These are phyloP conservation scores for Venturia canescens DNA, from an alignment of 1,140 invertebrate species.

Conservation along the genomic window DNA sequence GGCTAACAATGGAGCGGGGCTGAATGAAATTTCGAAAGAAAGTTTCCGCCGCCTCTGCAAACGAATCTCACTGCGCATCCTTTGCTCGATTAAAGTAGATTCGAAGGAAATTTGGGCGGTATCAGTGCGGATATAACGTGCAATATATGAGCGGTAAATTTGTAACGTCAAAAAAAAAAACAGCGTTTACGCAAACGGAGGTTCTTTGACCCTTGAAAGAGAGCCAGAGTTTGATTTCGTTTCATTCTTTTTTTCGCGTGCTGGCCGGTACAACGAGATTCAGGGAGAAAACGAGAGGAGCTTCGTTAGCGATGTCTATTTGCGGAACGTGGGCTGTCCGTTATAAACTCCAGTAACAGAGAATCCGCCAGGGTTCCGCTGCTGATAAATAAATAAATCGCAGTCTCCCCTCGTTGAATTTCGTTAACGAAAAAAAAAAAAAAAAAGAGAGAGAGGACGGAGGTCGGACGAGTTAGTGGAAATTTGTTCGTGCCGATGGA, in stretches of 20 bases:
- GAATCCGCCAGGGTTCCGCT: conserved; percentile 49
- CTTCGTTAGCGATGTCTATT: conserved; percentile 61
- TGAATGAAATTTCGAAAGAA: neutral
- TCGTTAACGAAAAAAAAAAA: conserved; percentile 44
- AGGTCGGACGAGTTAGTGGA: conserved; percentile 44
- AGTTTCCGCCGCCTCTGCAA: neutral
- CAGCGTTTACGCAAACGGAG: neutral
- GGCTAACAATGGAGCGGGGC: no score
- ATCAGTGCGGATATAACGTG: neutral
- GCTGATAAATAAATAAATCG: conserved; percentile 61
- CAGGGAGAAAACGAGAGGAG: conserved; percentile 37
- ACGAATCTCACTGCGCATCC: neutral
- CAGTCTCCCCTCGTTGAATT: conserved; percentile 45
- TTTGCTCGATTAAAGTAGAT: no score
- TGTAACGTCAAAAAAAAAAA: neutral
- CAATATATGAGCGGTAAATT: no score
- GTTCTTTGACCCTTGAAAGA: neutral
- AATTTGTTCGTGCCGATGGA: neutral
- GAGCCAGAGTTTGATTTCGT: neutral
- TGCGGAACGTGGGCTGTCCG: conserved; percentile 57
- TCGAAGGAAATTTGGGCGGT: neutral
- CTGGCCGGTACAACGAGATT: conserved; percentile 45
- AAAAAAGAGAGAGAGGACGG: conserved; percentile 49
- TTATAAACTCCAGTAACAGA: conserved; percentile 48
- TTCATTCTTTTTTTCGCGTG: neutral